A percentile compares a stretch with the other conserved stretches of the same genome.
phyloP scores from a whole-genome alignment of 2,797 vertebrate species.

The Sebastes glaucus region DNA sequence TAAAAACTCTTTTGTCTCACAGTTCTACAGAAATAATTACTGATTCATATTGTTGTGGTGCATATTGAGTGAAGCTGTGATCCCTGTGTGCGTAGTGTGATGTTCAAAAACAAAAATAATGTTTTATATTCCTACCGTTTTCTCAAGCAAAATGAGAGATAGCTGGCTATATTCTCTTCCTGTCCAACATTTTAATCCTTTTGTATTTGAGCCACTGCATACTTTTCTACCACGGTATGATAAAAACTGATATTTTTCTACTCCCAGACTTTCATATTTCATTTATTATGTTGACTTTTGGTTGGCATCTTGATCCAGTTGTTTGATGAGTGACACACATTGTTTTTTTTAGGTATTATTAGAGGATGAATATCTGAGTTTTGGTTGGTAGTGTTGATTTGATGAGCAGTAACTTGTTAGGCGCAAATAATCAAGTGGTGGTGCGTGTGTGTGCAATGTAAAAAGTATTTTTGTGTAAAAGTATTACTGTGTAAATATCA shows the following conservation, averaged over 20 bases:
- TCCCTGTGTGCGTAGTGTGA: slow-evolving; percentile 11
- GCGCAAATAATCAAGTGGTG: slow-evolving; percentile 36
- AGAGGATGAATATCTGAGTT: slow-evolving; percentile 24
- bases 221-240: slow-evolving; percentile 61
- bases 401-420: slow-evolving; percentile 35
- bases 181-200: slow-evolving; percentile 47
- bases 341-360: slow-evolving; percentile 9
- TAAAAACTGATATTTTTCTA: slow-evolving; percentile 67
- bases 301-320: slow-evolving; percentile 30
- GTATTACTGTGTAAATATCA: slow-evolving; percentile 82
- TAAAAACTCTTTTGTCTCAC: neutral
- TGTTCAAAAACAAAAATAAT: slow-evolving; percentile 22
- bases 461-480: slow-evolving; percentile 55
- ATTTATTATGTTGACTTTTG: slow-evolving; percentile 32
- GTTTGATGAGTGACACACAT: slow-evolving; percentile 11
- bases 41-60: neutral
- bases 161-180: slow-evolving; percentile 85
- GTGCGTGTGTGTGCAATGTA: slow-evolving; percentile 55
- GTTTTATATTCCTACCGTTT: slow-evolving; percentile 51
- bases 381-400: slow-evolving; percentile 38
- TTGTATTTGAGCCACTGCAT: slow-evolving; percentile 68
- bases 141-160: slow-evolving; percentile 78
- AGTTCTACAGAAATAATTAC: neutral
- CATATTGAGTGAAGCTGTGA: slow-evolving; percentile 37
- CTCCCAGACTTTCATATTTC: slow-evolving; percentile 42